phyloP scores from a whole-genome alignment of 2,888 invertebrate species.

The Erebia aethiops region DNA sequence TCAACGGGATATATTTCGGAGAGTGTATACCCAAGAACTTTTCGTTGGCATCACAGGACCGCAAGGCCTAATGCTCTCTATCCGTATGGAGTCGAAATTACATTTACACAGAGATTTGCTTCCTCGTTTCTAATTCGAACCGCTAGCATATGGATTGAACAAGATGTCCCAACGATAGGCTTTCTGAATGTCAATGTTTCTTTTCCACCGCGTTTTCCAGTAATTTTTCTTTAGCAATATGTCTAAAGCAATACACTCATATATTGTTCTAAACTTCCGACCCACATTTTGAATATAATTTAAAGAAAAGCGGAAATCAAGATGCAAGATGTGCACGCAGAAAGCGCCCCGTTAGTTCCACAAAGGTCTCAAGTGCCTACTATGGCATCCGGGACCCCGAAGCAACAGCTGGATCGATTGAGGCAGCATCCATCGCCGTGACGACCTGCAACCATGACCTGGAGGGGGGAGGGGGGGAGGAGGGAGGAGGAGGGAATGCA shows the following conservation, averaged over 20 bases:
- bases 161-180: too few relatives aligned
- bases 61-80: too few relatives aligned
- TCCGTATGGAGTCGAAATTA: too few relatives aligned
- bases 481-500: conserved; percentile 62
- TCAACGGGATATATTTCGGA: too few relatives aligned
- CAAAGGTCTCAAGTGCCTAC: conserved; percentile 39
- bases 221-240: neutral
- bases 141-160: too few relatives aligned
- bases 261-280: too few relatives aligned
- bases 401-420: conserved; percentile 78
- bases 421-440: conserved; percentile 59
- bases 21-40: too few relatives aligned
- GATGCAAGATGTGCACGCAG: neutral
- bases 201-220: neutral
- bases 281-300: neutral
- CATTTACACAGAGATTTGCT: too few relatives aligned
- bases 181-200: neutral
- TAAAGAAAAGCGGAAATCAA: conserved; percentile 3
- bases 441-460: conserved; percentile 77
- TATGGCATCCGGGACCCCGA: conserved; percentile 53
- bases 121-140: too few relatives aligned
- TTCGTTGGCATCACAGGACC: too few relatives aligned
- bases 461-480: conserved; percentile 51
- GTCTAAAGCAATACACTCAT: too few relatives aligned
- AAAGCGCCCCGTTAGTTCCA: neutral